Evolutionary conservation across 2,888 invertebrate genomes (phyloP).

Genomic region (Steinernema scapterisci): DNA sequence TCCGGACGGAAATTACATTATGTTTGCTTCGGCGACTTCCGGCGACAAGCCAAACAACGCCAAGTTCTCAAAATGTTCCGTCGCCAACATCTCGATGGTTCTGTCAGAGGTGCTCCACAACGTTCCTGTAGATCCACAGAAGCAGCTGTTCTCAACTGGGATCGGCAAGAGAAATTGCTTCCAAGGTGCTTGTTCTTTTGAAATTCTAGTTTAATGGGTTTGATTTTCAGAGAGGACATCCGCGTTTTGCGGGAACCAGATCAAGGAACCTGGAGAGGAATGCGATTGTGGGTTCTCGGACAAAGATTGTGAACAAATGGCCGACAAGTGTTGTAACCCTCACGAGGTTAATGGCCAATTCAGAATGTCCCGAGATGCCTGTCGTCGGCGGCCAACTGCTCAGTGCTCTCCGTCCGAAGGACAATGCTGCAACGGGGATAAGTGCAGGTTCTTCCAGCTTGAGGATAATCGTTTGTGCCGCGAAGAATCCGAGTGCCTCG

Average conservation of each 20-base stretch:
- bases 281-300: constrained; percentile 89
- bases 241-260: constrained; percentile 98
- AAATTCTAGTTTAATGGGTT: constrained; percentile 37
- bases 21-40: constrained; percentile 95
- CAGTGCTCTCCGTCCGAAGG: constrained; percentile 83
- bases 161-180: constrained; percentile 92
- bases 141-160: constrained; percentile 70
- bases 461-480: constrained; percentile 70
- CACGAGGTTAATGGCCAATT: constrained; percentile 53
- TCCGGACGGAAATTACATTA: constrained; percentile 92
- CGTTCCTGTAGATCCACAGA: constrained; percentile 57
- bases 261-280: constrained; percentile 94
- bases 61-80: constrained; percentile 91
- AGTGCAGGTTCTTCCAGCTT: constrained; percentile 72
- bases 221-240: constrained; percentile 79
- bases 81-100: constrained; percentile 74
- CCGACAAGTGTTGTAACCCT: constrained; percentile 83
- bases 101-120: constrained; percentile 55
- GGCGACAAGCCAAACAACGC: constrained; percentile 97
- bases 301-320: constrained; percentile 78
- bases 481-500: constrained; percentile 64
- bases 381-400: constrained; percentile 73
- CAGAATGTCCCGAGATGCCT: constrained; percentile 68
- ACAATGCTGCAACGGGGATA: constrained; percentile 89
- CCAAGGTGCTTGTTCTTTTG: constrained; percentile 71